Base-by-base conservation (phyloP, 2,797 vertebrate species). In the Argya squamiceps region DNA sequence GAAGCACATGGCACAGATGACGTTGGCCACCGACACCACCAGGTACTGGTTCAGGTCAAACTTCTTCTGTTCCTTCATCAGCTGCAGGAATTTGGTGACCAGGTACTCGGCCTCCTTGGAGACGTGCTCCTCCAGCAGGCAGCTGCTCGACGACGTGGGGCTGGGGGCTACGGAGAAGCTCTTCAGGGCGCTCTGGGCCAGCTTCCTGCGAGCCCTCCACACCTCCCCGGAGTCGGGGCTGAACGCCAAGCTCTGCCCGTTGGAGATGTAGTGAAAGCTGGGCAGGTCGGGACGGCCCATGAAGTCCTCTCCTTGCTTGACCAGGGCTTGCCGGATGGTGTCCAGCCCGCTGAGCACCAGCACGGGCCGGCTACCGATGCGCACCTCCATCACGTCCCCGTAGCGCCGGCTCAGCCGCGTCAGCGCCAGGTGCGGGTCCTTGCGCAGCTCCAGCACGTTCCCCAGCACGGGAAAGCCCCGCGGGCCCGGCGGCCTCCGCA, bases 1-100 rank as follows among this genome's bases (percentile, higher is more conserved):
- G 10, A 99, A 99, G 97, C 99, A 99, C 56, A 99, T 99, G 68
- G 98, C 99, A 3, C 98, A 99, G 95, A 99, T 98, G 43, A 99
- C 98, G 0, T 99, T 99, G 55, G 98, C 98, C 74, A 99, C 99
- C 0, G 99, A 99, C 65, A 99, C 97, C 22, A 99, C 98, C 13
- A 99, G 74, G 70, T 99, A 98, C 4, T 60, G 98, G 71, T 96
- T 22, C 29, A 11, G 46, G 99, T 99, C 99, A 4, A 99, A 99
- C 69, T 95, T 95, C 55, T 98, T 59, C 5, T 97, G 22, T 3
- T 93, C 41, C 34, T 97, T 67, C 98, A 98, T 99, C 89, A 98
- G 80, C 10, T 83, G 86, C 41, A 97, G 93, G 27, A 99, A 96
- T 73, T 98, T 98, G 46, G 85, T 70, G 44, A 99, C 47, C 75